Evolutionary conservation across 2,888 invertebrate genomes (phyloP).

Genomic region (Agrilus mali): DNA sequence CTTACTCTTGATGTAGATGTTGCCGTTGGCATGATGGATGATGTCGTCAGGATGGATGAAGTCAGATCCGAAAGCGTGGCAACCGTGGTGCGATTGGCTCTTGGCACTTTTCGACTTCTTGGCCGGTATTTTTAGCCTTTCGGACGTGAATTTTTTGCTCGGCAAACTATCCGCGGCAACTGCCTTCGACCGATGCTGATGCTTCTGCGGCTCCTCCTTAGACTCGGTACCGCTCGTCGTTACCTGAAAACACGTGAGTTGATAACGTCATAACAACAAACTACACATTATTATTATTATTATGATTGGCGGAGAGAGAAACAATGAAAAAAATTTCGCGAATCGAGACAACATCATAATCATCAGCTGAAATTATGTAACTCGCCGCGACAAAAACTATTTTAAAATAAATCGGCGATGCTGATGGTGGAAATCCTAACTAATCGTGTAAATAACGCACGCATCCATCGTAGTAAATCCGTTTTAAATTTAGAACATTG

Average conservation of each 20-base stretch:
- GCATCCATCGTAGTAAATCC: too few species aligned
- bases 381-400: too few species aligned
- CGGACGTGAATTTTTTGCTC: constrained; percentile 13
- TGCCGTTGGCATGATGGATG: constrained; percentile 33
- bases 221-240: constrained; percentile 13
- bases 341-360: too few species aligned
- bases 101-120: constrained; percentile 17
- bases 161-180: constrained; percentile 9
- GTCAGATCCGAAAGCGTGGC: constrained; percentile 30
- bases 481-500: too few species aligned
- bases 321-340: too few species aligned
- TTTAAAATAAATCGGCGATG: too few species aligned
- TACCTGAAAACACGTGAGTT: constrained; percentile 12
- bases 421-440: too few species aligned
- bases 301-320: too few species aligned
- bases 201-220: constrained; percentile 6
- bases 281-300: too few species aligned
- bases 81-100: constrained; percentile 15
- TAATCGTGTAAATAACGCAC: too few species aligned
- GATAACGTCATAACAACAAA: too few species aligned
- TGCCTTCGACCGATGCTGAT: constrained; percentile 2
- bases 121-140: constrained; percentile 16
- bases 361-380: too few species aligned
- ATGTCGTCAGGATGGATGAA: constrained; percentile 38
- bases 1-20: constrained; percentile 34